Base-by-base conservation (phyloP, 2,797 vertebrate species). In the Antrozous pallidus region DNA sequence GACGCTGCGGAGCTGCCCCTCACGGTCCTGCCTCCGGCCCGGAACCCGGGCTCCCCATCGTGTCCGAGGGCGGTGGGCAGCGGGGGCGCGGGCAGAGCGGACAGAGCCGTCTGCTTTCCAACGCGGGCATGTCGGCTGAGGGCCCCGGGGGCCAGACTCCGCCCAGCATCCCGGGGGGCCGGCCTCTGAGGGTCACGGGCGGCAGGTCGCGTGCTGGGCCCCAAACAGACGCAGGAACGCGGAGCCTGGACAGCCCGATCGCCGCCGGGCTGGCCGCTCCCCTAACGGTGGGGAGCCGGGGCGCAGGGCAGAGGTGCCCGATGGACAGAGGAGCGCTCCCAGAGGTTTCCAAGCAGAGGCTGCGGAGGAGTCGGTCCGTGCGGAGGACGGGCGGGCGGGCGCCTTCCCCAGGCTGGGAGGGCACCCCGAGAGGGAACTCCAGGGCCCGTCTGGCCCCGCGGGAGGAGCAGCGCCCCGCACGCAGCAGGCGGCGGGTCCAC, bases 341-440 rank as follows among this genome's bases (percentile, higher is more conserved):
- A 14, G 1, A 22, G 0, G 0, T 56, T 63, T 12, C 33, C 4
- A 3, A 0, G 16, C 24, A 26, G 22, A 40, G 91, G 73, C 42
- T n/a, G 10, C 67, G 0, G 0, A 22, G 67, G 67, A 28, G 67
- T 42, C 61, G 0, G 0, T 42, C 58, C 2, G 0, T 0, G 24
- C 28, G 9, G 40, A 16, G 36, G 49, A 33, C 5, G 2, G 56
- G 22, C 8, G 4, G 1, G 31, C 40, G 40, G 40, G 40, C 40
- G 40, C 40, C 0, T 8, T 18, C 58, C 49, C 58, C 12, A 5
- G 93, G 93, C n/a, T 61, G 78, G 36, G 13, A 36, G 56, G 6
- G n/a, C 88, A 71, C 79, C 40, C 5, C 1, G 28, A 84, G 73
- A 70, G 49, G 58, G 74, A 45, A 8, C 26, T 0, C 3, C 45